Evolutionary conservation across 2,797 vertebrate species (phyloP).

Genomic region (Saxicola maurus): DNA sequence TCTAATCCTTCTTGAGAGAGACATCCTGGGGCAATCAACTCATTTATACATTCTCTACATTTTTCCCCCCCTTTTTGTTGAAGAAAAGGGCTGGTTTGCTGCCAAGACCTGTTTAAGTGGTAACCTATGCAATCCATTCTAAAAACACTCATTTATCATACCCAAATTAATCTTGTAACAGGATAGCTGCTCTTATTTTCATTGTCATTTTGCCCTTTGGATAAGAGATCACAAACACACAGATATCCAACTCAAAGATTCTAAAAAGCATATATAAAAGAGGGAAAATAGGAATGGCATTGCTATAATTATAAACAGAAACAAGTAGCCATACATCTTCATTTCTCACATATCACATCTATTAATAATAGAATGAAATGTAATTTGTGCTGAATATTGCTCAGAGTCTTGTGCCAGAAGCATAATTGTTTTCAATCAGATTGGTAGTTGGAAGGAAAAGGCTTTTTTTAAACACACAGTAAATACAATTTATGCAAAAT

Average conservation of each 20-base stretch:
- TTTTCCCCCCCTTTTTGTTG: neutral
- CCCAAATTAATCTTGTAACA: slow-evolving; percentile 64
- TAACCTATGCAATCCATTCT: slow-evolving; percentile 63
- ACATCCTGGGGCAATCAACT: slow-evolving; percentile 56
- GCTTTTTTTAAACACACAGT: neutral
- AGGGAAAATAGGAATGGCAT: slow-evolving; percentile 23
- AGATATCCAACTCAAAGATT: neutral
- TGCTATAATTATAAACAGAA: slow-evolving; percentile 59
- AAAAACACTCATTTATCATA: slow-evolving; percentile 68
- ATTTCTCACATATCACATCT: slow-evolving; percentile 54
- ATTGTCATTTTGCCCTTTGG: slow-evolving; percentile 46
- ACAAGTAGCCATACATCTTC: slow-evolving; percentile 60
- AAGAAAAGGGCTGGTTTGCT: slow-evolving; percentile 44
- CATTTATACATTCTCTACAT: slow-evolving; percentile 62
- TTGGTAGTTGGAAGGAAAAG: neutral
- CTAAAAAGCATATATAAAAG: slow-evolving; percentile 20
- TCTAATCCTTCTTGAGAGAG: slow-evolving; percentile 65
- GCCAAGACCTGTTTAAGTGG: slow-evolving; percentile 66
- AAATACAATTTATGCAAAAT: slow-evolving; percentile 5
- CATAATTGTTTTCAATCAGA: slow-evolving; percentile 33
- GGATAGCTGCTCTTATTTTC: slow-evolving; percentile 43
- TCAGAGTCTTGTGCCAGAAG: slow-evolving; percentile 28
- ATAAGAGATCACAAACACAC: slow-evolving; percentile 38
- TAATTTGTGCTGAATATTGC: slow-evolving; percentile 53
- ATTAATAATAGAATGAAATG: slow-evolving; percentile 55